These are phyloP conservation scores for Astur gentilis DNA, from an alignment of 2,113 vertebrate genomes.

Conservation along the genomic window DNA sequence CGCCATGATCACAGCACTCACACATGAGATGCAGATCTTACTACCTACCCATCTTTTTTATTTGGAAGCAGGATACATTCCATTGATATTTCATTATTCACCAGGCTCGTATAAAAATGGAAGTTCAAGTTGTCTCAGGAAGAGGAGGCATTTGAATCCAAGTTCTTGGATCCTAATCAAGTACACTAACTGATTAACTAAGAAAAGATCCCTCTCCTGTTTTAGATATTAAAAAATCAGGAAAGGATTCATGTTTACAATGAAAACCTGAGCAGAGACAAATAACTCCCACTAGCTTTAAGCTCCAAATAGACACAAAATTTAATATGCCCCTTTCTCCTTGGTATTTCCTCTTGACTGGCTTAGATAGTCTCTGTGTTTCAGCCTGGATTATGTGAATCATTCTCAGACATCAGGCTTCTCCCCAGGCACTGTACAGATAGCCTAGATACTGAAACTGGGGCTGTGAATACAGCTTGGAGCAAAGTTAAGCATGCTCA, in stretches of 20 bases:
- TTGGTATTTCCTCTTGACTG: slow-evolving; percentile 11
- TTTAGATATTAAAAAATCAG: neutral
- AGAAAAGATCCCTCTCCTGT: neutral
- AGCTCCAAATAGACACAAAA: neutral
- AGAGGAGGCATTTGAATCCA: neutral
- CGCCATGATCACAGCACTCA: neutral
- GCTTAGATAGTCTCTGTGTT: neutral
- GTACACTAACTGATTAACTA: neutral
- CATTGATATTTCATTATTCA: neutral
- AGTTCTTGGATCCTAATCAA: neutral
- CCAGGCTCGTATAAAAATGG: neutral
- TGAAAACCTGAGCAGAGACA: neutral
- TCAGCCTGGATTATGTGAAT: neutral
- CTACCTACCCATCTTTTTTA: neutral
- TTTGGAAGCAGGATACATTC: neutral
- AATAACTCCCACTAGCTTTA: neutral
- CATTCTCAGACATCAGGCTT: neutral
- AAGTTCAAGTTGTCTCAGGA: neutral
- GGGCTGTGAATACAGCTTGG: neutral
- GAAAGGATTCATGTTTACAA: neutral
- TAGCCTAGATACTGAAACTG: neutral
- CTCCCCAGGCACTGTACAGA: neutral
- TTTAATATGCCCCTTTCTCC: neutral
- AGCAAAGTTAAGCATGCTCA: neutral
- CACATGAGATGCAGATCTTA: neutral